These are phyloP conservation scores for Sphaeramia orbicularis DNA, from an alignment of 2,797 vertebrate genomes.

Conservation along the genomic window DNA sequence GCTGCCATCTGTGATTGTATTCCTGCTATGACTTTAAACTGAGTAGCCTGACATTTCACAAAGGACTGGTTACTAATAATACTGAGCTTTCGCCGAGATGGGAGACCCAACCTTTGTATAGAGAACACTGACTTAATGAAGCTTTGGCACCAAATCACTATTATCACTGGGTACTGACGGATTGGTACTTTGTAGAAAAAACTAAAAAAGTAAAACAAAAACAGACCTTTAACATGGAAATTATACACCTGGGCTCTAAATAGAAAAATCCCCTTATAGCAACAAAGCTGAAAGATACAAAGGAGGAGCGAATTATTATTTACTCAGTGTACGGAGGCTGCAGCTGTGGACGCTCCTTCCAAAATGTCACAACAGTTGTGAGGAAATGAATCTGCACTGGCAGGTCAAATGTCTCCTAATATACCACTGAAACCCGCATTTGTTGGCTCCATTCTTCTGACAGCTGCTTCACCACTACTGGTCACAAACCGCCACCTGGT, in stretches of 20 bases:
- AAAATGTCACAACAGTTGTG: conserved; percentile 76
- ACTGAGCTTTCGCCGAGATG: conserved; percentile 24
- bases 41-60: conserved; percentile 71
- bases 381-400: conserved; percentile 55
- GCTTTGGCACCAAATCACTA: conserved; percentile 27
- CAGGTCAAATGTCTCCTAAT: conserved; percentile 65
- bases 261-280: conserved; percentile 35
- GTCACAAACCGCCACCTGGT: conserved; percentile 72
- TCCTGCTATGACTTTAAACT: conserved; percentile 48
- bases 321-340: conserved; percentile 50
- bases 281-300: conserved; percentile 44
- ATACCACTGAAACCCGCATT: conserved; percentile 41
- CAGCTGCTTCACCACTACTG: conserved; percentile 8
- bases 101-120: conserved; percentile 24
- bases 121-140: conserved; percentile 24
- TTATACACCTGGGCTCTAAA: neutral
- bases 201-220: neutral
- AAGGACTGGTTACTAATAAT: conserved; percentile 61
- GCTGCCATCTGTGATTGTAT: conserved; percentile 62
- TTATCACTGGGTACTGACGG: neutral
- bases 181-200: conserved; percentile 1
- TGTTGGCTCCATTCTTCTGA: neutral
- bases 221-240: conserved; percentile 16
- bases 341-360: conserved; percentile 30
- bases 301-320: conserved; percentile 57